Percentiles rank a stretch among this genome's conserved stretches.
Conservation (phyloP, 2,113 vertebrate genomes). For the Silurus asotus region DNA sequence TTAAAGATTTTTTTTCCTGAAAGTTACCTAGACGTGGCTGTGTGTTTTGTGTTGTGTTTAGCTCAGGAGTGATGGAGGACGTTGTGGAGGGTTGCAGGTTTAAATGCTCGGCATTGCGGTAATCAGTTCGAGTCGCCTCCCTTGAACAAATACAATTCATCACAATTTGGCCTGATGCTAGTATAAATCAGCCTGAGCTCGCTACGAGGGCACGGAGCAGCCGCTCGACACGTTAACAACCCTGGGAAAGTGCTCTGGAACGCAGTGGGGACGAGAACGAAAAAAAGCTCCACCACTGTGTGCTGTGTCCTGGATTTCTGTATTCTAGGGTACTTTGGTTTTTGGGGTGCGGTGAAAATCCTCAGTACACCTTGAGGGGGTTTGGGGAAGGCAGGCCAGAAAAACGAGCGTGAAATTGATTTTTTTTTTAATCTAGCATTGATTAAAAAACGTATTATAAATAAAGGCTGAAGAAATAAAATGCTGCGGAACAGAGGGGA, state of each 20-base stretch:
- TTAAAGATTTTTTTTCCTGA: constrained; percentile 70
- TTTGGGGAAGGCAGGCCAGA: too few relatives aligned
- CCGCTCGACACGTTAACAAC: constrained; percentile 49
- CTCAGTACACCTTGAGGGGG: background rate
- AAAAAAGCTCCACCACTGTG: background rate
- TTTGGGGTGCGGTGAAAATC: background rate
- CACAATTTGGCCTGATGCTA: constrained; percentile 50
- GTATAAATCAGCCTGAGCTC: constrained; percentile 55
- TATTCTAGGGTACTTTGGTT: background rate
- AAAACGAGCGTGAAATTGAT: too few relatives aligned
- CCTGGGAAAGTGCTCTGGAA: constrained; percentile 67
- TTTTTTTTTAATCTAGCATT: background rate
- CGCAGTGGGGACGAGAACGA: background rate
- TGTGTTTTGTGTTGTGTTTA: constrained; percentile 27
- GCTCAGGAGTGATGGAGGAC: constrained; percentile 38
- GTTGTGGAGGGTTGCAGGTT: constrained; percentile 19
- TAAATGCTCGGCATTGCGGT: constrained; percentile 42
- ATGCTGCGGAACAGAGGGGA: background rate
- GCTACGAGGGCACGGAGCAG: constrained; percentile 52
- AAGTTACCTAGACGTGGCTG: constrained; percentile 37
- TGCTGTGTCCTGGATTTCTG: background rate
- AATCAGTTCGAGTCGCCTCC: constrained; percentile 54
- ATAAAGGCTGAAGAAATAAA: background rate
- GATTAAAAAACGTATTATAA: background rate
- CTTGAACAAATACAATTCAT: constrained; percentile 61